These are phyloP conservation scores for Babyrousa celebensis DNA, from an alignment of 2,797 vertebrate genomes.

Conservation along the genomic window DNA sequence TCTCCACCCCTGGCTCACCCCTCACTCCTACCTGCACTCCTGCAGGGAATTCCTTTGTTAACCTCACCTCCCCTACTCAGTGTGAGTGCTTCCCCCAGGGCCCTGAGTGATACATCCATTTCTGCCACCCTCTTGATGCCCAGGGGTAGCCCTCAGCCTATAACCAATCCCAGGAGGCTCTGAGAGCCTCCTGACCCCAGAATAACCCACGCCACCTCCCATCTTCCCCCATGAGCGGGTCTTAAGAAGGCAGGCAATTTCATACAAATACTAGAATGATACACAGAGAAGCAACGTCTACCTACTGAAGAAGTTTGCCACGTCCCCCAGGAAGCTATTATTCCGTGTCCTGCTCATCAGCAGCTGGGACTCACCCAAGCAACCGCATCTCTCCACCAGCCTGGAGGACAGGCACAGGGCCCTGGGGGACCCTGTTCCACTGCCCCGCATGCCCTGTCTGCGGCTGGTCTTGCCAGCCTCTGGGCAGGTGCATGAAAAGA, in stretches of 20 bases:
- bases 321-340: neutral
- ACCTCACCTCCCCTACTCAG: neutral
- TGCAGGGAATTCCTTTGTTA: neutral
- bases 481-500: neutral
- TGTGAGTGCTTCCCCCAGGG: neutral
- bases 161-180: conserved; percentile 40
- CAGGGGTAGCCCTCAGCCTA: neutral
- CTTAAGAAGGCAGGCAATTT: neutral
- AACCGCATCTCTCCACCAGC: neutral
- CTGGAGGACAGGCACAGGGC: neutral
- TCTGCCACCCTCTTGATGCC: neutral
- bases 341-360: neutral
- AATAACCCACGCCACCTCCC: neutral
- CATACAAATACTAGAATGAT: neutral
- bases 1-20: neutral
- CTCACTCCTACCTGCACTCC: neutral
- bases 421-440: neutral
- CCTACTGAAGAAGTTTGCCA: neutral
- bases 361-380: neutral
- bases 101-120: neutral
- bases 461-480: neutral
- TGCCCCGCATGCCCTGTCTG: neutral
- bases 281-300: neutral
- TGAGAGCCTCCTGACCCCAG: neutral
- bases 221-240: neutral